Conservation (phyloP, 2,888 invertebrate genomes). For the Cantharis flavilabris region DNA sequence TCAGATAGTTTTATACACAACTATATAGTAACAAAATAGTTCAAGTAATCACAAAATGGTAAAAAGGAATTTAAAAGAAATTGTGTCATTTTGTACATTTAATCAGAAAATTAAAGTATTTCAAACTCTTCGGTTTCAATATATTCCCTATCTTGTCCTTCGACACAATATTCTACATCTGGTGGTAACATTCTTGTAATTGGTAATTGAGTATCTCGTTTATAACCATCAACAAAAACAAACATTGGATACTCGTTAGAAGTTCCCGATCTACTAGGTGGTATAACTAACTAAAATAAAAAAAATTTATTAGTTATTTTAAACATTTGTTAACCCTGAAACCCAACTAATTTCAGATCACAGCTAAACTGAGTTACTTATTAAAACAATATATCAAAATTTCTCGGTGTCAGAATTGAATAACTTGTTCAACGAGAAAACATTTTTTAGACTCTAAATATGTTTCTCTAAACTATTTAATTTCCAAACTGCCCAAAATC, state of each 20-base stretch:
- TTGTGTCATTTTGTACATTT: not conserved
- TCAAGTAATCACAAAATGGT: not conserved
- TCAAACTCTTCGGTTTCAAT: conserved; percentile 77
- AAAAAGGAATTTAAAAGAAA: not conserved
- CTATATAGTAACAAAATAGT: not conserved
- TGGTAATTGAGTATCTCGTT: conserved; percentile 56
- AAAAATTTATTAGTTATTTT: not conserved
- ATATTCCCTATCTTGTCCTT: conserved; percentile 64
- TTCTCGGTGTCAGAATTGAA: too few species aligned
- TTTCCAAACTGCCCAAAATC: too few species aligned
- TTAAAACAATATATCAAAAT: too few species aligned
- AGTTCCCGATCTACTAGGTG: conserved; percentile 47
- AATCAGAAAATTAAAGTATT: conserved; percentile 60
- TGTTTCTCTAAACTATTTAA: too few species aligned
- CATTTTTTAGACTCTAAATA: too few species aligned
- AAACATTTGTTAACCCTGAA: not conserved
- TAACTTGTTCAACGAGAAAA: too few species aligned
- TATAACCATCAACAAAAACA: conserved; percentile 75
- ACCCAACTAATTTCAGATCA: not conserved
- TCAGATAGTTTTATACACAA: not conserved
- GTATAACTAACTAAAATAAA: conserved; percentile 41
- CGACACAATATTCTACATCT: conserved; percentile 46
- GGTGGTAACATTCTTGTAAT: conserved; percentile 42
- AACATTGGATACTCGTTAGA: conserved; percentile 81
- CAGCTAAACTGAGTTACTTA: not conserved